Percentiles rank a stretch among this genome's conserved stretches.
Conservation (phyloP, 2,888 invertebrate species). For the Caenorhabditis sp. region DNA sequence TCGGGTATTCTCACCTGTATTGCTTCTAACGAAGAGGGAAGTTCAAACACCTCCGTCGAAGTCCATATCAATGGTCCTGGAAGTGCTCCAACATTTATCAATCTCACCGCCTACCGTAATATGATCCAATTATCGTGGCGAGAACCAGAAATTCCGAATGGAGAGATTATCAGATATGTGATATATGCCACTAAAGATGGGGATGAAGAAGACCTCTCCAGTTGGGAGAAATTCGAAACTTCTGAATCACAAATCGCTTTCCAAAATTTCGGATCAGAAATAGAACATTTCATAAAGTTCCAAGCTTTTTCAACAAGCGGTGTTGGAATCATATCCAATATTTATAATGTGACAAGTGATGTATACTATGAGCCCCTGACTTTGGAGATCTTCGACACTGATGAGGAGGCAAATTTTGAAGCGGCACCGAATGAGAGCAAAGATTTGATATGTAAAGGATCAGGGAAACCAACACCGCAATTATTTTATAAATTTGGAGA, state of each 20-base stretch:
- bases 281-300: constrained; percentile 33
- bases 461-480: constrained; percentile 38
- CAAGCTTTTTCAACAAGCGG: constrained; percentile 49
- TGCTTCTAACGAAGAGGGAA: constrained; percentile 40
- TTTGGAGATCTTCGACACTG: constrained; percentile 25
- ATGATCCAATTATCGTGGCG: constrained; percentile 50
- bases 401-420: constrained; percentile 27
- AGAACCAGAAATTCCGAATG: constrained; percentile 44
- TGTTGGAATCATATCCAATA: constrained; percentile 47
- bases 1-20: constrained; percentile 35
- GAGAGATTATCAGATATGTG: constrained; percentile 52
- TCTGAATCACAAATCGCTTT: constrained; percentile 25
- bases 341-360: constrained; percentile 30
- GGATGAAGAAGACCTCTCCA: constrained; percentile 38
- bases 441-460: constrained; percentile 39
- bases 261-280: constrained; percentile 16
- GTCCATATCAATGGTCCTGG: constrained; percentile 35
- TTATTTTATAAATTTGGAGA: constrained; percentile 38
- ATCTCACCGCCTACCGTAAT: constrained; percentile 42
- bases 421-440: constrained; percentile 45
- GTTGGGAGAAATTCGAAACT: constrained; percentile 49
- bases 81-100: constrained; percentile 39
- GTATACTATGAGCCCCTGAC: constrained; percentile 37
- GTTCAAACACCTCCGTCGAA: constrained; percentile 27
- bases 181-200: constrained; percentile 44